phyloP scores from a whole-genome alignment of 2,888 invertebrate species.

The Drosophila birchii region DNA sequence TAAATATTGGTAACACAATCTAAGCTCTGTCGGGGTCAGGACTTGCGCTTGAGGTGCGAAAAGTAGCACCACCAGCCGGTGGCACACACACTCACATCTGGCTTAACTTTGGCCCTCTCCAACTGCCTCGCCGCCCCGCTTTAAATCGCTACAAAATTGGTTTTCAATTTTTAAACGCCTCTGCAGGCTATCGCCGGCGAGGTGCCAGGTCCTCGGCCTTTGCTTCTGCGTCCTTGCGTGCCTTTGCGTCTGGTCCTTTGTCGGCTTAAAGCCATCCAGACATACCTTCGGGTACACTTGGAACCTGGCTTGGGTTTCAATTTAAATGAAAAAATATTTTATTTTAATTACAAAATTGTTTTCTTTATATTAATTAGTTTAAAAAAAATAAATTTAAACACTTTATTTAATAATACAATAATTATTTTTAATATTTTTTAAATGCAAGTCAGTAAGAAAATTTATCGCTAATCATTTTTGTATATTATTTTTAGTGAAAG shows the following conservation, averaged over 20 bases:
- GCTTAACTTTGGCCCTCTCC: conserved; percentile 26
- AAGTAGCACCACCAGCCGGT: conserved; percentile 65
- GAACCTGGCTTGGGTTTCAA: neutral
- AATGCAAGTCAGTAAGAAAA: neutral
- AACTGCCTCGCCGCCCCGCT: conserved; percentile 42
- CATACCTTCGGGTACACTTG: conserved; percentile 12
- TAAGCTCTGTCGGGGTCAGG: conserved; percentile 62
- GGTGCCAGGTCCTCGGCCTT: conserved; percentile 37
- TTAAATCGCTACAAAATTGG: conserved; percentile 77
- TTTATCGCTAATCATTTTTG: neutral
- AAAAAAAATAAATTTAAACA: too few species aligned
- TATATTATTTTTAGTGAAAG: neutral
- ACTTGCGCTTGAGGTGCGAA: conserved; percentile 64
- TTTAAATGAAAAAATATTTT: neutral
- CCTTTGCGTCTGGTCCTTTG: conserved; percentile 24
- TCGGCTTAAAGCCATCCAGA: conserved; percentile 8
- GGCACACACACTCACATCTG: conserved; percentile 1
- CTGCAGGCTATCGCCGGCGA: conserved; percentile 40
- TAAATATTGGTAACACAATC: conserved; percentile 80
- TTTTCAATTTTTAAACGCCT: conserved; percentile 78
- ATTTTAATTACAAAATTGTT: neutral
- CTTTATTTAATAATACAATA: neutral
- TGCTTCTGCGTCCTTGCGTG: conserved; percentile 53
- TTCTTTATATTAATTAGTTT: neutral
- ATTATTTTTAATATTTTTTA: neutral